These are phyloP conservation scores for Agonopterix subpropinquella DNA, from an alignment of 2,888 invertebrate species.

Conservation along the genomic window DNA sequence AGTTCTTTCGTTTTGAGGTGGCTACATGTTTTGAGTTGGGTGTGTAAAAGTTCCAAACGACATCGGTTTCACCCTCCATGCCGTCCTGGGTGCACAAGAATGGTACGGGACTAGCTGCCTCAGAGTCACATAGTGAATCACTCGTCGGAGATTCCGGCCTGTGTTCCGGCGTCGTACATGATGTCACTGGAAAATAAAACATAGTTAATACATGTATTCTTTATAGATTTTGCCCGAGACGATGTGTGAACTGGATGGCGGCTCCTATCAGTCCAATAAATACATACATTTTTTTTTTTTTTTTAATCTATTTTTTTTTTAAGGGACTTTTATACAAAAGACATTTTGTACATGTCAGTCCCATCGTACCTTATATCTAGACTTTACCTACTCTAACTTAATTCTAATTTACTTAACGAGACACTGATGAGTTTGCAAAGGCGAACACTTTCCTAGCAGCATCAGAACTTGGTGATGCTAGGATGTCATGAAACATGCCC, in stretches of 20 bases:
- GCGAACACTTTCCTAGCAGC: too few relatives aligned
- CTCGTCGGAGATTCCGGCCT: slow-evolving; percentile 56
- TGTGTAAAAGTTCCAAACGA: slow-evolving; percentile 70
- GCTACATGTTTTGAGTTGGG: slow-evolving; percentile 51
- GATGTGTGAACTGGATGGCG: background rate
- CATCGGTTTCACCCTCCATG: slow-evolving; percentile 64
- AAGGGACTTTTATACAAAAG: too few relatives aligned
- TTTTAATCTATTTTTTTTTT: too few relatives aligned
- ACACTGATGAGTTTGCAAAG: too few relatives aligned
- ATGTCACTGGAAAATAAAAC: slow-evolving; percentile 37
- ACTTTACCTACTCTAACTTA: too few relatives aligned
- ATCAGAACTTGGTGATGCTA: too few relatives aligned
- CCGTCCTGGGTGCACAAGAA: slow-evolving; percentile 71
- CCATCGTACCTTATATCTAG: too few relatives aligned
- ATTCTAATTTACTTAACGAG: too few relatives aligned
- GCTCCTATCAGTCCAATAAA: background rate
- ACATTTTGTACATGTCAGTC: too few relatives aligned
- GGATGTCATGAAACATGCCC: too few relatives aligned
- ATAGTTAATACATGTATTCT: background rate
- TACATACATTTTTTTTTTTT: too few relatives aligned
- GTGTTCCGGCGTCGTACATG: slow-evolving; percentile 63
- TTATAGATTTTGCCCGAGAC: background rate
- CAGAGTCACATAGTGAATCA: slow-evolving; percentile 60
- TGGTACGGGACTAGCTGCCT: slow-evolving; percentile 63
- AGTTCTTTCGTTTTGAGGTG: slow-evolving; percentile 40